Base-by-base conservation (phyloP, 2,888 invertebrate species). In the Trichopria drosophilae region DNA sequence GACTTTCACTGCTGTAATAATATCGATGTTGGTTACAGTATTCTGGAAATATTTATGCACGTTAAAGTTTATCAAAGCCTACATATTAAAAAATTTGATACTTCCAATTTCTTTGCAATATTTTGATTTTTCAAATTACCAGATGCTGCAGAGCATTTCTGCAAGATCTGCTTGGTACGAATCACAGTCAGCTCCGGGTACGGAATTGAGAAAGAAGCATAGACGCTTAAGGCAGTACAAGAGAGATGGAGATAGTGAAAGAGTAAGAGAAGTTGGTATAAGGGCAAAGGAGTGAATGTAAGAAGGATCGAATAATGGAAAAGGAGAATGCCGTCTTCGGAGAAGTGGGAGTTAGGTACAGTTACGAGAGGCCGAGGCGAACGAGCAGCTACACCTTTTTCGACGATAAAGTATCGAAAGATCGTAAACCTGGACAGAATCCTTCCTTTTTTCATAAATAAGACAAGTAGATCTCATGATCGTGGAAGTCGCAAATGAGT, bases 291-390 rank as follows among this genome's bases (percentile, higher is more conserved):
- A 53, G 22, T 49, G 45, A 49, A 29, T 47, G 49, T 23, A 13
- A 45, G 24, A 13, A 4, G 23, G 9, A 23, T 13, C 19, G 34
- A 12, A 24, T 18, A 24, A 31, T 24, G 18, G n/a, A 18, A 26
- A 42, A 41, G 22, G 24, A 43, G 31, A 31, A 29, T 52, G 40
- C 36, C 49, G 47, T n/a, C n/a, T n/a, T n/a, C n/a, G 49, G 48
- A 36, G 48, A 53, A 58, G 64, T 58, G 57, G 65, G 60, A 53
- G 57, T 29, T 24, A 51, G 51, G 61, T 69, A 69, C 69, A 66
- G 69, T 69, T 69, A 69, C 60, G 57, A 59, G 62, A 63, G 64
- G 57, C 55, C n/a, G n/a, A n/a, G n/a, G n/a, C n/a, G n/a, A n/a
- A n/a, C n/a, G n/a, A n/a, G n/a, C 57, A 28, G 41, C 66, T 58